Evolutionary conservation across 1,140 invertebrate species (phyloP), one percentile per base, ranked within the genome.

Genomic region (Heliconius hermathena): DNA sequence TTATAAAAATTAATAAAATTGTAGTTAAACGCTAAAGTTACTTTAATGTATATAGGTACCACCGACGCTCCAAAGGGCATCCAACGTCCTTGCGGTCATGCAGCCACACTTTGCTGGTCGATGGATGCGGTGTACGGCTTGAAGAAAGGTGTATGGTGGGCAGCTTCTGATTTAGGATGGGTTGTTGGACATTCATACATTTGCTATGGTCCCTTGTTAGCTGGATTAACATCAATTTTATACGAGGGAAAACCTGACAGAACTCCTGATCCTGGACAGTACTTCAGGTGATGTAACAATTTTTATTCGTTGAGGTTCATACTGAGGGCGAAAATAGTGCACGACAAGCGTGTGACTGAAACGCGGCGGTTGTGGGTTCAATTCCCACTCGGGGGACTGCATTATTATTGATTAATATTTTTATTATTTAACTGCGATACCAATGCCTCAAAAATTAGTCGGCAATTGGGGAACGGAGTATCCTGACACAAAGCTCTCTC

Each of bases 181-280:
- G 98, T 99, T 0, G 98, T 99, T 3, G 98, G 98, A 3, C 98
- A 98, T 90, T 98, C 98, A 0, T 99, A 99, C 87, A 99, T 99
- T 76, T 98, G 97, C 89, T 99, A 99, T 84, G 98, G 96, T 3
- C 98, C 98, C 0, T 94, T 99, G 0, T 90, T 98, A 0, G 96
- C 97, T 82, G 97, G 98, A 1, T 95, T 97, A 49, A 99, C 98
- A 0, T 97, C 97, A 82, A 95, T 99, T 2, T 96, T 99, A 94
- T 99, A 98, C 93, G 98, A 99, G 94, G 98, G 98, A 2, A 99
- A 99, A 89, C 98, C 98, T 0, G 98, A 99, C 84, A 96, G 98
- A 76, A 99, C 98, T 2, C 98, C 98, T 0, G 97, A 99, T 95
- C 96, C 98, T 6, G 97, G 97, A 38, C 97, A 98, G 88, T 99